Conservation (phyloP, 2,113 vertebrate genomes). For the Origma solitaria region DNA sequence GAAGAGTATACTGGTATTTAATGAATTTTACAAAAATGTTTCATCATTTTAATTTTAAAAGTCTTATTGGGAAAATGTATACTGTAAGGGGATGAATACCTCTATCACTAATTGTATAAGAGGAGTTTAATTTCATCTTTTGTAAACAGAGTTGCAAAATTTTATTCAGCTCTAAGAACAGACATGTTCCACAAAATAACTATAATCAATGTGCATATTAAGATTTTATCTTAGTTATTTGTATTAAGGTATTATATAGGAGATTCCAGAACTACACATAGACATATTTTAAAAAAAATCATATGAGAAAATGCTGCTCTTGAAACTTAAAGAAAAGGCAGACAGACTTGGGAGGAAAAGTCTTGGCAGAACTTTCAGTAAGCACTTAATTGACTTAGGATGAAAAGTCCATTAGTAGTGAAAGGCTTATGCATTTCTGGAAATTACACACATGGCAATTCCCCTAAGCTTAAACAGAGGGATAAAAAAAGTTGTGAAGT, state of each 20-base stretch:
- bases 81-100: not conserved
- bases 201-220: not conserved
- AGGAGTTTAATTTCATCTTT: not conserved
- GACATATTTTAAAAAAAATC: not conserved
- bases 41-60: not conserved
- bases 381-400: slow-evolving; percentile 4
- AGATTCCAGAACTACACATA: not conserved
- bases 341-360: not conserved
- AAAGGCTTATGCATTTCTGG: not conserved
- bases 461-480: not conserved
- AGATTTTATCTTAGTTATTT: not conserved
- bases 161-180: not conserved
- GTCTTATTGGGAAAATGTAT: not conserved
- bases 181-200: not conserved
- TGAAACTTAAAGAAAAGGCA: not conserved
- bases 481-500: not conserved
- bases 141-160: not conserved
- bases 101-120: not conserved
- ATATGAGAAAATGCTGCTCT: not conserved
- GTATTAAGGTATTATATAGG: not conserved
- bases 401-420: not conserved
- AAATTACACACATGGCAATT: not conserved
- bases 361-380: slow-evolving; percentile 17
- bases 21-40: not conserved
- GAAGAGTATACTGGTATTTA: not conserved